Evolutionary conservation across 2,113 vertebrate genomes (phyloP).

Genomic region (Motacilla tschutschensis): DNA sequence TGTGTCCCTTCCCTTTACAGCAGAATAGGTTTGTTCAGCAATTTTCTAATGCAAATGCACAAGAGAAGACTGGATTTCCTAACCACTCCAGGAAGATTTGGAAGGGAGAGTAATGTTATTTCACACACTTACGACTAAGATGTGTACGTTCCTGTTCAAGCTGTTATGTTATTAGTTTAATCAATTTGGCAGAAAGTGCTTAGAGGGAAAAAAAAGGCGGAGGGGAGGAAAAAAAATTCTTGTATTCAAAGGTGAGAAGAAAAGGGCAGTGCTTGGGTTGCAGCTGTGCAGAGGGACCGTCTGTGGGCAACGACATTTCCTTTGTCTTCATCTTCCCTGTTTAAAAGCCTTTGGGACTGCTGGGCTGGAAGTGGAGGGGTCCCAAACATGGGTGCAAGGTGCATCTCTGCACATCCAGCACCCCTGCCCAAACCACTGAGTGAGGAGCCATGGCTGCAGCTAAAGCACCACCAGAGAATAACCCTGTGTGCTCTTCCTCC

Average conservation of each 20-base stretch:
- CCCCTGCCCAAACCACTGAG: fast-evolving
- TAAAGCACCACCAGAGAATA: background rate
- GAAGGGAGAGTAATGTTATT: background rate
- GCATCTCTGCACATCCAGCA: fast-evolving
- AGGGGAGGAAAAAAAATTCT: fast-evolving
- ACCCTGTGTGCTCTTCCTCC: background rate
- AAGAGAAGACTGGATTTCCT: background rate
- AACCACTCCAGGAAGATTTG: background rate
- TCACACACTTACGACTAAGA: background rate
- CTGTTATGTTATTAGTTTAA: background rate
- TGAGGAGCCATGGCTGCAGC: fast-evolving
- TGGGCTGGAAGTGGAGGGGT: background rate
- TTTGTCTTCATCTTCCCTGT: background rate
- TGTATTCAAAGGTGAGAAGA: background rate
- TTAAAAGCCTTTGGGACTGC: fast-evolving
- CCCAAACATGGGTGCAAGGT: fast-evolving
- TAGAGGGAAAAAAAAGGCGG: background rate
- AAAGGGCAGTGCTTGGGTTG: background rate
- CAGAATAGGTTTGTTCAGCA: constrained; percentile 49
- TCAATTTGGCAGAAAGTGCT: background rate
- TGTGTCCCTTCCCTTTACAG: constrained; percentile 6
- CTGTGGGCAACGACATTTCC: background rate
- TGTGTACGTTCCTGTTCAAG: background rate
- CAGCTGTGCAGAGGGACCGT: background rate
- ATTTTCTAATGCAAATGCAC: background rate